Percentiles rank a stretch among this genome's conserved stretches.
Evolutionary conservation across 2,113 vertebrate genomes (phyloP).

Genomic region (human (Homo sapiens)): GRCh38 chr2:84914001-84914500

Average conservation of each 20-base stretch:
- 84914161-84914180: neutral
- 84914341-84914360: neutral
- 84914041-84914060: neutral
- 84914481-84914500: neutral
- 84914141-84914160: constrained; percentile 16
- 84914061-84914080: neutral
- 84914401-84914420: neutral
- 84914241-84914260: neutral
- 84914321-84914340: constrained; percentile 30
- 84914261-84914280: constrained; percentile 26
- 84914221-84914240: neutral
- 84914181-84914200: neutral
- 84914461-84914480: neutral
- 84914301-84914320: constrained; percentile 42
- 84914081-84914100: neutral
- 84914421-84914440: neutral
- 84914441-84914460: neutral
- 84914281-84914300: neutral
- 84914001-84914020: neutral
- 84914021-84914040: neutral
- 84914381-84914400: neutral
- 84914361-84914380: neutral
- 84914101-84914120: neutral
- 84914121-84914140: neutral
- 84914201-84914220: neutral